Percentiles rank a stretch among this genome's conserved stretches.
These are phyloP conservation scores for Agrochola lychnidis DNA, from an alignment of 2,888 invertebrate species.

Conservation along the genomic window DNA sequence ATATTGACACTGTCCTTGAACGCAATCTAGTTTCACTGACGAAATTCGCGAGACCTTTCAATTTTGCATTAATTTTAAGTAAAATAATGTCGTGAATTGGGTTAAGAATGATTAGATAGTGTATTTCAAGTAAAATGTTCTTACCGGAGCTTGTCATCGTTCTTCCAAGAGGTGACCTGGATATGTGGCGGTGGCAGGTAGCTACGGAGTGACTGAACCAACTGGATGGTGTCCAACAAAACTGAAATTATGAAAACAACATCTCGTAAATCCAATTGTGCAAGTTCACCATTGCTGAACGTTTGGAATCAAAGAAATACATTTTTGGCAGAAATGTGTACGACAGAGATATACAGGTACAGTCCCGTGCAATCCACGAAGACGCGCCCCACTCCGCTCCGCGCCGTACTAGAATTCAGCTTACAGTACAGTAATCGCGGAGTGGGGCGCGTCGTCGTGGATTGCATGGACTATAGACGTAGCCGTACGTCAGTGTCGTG, in stretches of 20 bases:
- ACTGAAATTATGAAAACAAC: constrained; percentile 88
- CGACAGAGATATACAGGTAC: no score
- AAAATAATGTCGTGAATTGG: background rate
- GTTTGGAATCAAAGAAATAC: no score
- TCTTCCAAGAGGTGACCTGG: constrained; percentile 97
- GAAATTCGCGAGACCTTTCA: background rate
- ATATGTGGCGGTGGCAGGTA: constrained; percentile 97
- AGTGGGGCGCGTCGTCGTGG: no score
- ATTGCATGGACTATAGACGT: no score
- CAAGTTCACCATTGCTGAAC: no score
- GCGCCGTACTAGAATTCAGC: no score
- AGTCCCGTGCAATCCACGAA: no score
- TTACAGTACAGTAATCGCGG: no score
- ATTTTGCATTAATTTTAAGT: background rate
- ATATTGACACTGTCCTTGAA: background rate
- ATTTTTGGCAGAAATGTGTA: no score
- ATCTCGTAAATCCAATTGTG: background rate
- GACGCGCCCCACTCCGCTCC: no score
- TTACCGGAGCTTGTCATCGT: constrained; percentile 92
- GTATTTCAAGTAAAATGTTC: constrained; percentile 1
- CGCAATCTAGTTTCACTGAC: background rate
- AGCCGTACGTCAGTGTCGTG: no score
- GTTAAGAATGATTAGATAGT: background rate
- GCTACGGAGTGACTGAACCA: constrained; percentile 96
- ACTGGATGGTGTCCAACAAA: constrained; percentile 95